phyloP scores from a whole-genome alignment of 2,888 invertebrate genomes.

The Chelonus formosanus region DNA sequence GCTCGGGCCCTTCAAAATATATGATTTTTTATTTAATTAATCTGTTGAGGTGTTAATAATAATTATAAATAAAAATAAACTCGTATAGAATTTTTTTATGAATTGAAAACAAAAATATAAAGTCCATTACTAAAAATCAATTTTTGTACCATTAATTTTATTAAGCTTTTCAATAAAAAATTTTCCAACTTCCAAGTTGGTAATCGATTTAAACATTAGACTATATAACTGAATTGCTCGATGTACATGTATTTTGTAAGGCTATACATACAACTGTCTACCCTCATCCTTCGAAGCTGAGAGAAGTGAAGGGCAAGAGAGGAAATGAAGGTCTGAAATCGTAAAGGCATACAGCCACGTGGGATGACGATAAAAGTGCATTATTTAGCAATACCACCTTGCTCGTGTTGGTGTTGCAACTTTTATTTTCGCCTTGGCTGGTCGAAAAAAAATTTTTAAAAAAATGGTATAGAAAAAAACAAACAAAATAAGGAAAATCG shows the following conservation, averaged over 20 bases:
- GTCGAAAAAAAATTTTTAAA: constrained; percentile 20
- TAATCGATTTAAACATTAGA: constrained; percentile 28
- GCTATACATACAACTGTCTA: constrained; percentile 14
- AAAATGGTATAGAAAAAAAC: constrained; percentile 27
- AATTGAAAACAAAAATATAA: too few relatives aligned
- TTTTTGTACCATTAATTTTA: background rate
- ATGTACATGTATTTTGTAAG: constrained; percentile 23
- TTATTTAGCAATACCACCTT: constrained; percentile 48
- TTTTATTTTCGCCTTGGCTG: constrained; percentile 52
- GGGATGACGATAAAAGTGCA: constrained; percentile 51
- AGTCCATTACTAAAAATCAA: background rate
- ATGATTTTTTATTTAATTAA: too few relatives aligned
- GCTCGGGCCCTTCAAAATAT: too few relatives aligned
- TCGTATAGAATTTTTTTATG: too few relatives aligned
- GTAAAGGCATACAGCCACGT: constrained; percentile 39
- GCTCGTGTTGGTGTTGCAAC: constrained; percentile 46
- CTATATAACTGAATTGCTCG: constrained; percentile 7
- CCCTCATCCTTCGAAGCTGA: constrained; percentile 36
- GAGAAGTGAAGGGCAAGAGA: constrained; percentile 5
- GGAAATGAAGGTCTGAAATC: constrained; percentile 30
- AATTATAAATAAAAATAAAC: too few relatives aligned
- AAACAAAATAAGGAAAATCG: constrained; percentile 31
- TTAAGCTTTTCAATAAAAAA: constrained; percentile 3
- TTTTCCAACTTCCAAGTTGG: constrained; percentile 15
- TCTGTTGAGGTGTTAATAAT: too few relatives aligned